These are phyloP conservation scores for Sminthopsis crassicaudata DNA, from an alignment of 2,113 vertebrate genomes.

Conservation along the genomic window DNA sequence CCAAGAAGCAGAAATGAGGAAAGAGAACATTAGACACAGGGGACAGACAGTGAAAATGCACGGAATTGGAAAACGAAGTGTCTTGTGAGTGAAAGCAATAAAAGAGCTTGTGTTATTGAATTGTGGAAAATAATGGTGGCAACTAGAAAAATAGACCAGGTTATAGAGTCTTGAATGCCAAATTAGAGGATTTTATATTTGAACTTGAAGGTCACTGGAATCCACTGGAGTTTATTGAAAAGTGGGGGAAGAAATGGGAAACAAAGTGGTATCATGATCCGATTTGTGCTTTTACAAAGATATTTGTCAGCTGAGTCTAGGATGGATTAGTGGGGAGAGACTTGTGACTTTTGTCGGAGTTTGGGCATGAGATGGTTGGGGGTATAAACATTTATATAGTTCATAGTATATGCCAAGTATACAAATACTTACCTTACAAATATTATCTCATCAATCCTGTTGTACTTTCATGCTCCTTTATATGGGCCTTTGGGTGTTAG, in stretches of 20 bases:
- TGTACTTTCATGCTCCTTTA: not conserved
- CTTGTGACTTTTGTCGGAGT: not conserved
- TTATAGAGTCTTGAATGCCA: not conserved
- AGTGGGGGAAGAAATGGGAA: not conserved
- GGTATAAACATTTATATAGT: not conserved
- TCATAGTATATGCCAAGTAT: not conserved
- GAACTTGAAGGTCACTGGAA: not conserved
- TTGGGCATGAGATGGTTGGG: not conserved
- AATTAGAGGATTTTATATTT: not conserved
- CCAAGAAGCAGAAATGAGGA: not conserved
- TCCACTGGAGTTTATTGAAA: not conserved
- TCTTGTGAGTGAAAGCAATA: not conserved
- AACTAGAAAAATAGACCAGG: not conserved
- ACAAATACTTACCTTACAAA: too few relatives aligned
- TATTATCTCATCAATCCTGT: not conserved
- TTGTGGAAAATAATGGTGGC: not conserved
- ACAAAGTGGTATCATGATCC: not conserved
- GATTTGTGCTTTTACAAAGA: slow-evolving; percentile 19
- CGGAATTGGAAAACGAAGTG: not conserved
- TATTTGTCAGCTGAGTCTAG: slow-evolving; percentile 13
- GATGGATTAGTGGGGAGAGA: slow-evolving; percentile 2
- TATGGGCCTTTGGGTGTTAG: not conserved
- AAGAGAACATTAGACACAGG: not conserved
- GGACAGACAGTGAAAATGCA: not conserved
- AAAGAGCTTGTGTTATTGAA: not conserved